These are phyloP conservation scores for Meandrusa payeni DNA, from an alignment of 2,888 invertebrate genomes.

Conservation along the genomic window DNA sequence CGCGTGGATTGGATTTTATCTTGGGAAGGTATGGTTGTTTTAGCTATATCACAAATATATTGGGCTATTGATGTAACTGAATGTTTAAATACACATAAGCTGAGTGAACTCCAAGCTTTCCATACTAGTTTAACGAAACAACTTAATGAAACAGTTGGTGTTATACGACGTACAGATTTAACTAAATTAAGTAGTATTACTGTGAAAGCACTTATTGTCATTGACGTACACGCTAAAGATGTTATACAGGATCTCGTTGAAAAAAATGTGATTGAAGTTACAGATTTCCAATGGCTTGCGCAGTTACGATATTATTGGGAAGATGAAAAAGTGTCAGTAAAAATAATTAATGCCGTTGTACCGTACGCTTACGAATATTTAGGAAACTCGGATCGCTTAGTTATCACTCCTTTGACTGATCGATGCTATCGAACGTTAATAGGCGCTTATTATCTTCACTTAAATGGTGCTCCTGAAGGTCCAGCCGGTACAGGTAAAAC, in stretches of 20 bases:
- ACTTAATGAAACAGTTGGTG: conserved; percentile 86
- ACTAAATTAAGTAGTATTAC: conserved; percentile 87
- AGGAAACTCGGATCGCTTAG: conserved; percentile 88
- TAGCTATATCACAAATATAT: conserved; percentile 89
- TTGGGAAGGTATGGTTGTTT: conserved; percentile 92
- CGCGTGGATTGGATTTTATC: conserved; percentile 86
- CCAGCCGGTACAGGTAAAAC: conserved; percentile 95
- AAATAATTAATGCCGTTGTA: conserved; percentile 90
- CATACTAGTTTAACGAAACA: conserved; percentile 80
- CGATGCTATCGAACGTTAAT: conserved; percentile 92
- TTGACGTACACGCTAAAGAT: conserved; percentile 93
- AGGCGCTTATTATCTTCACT: conserved; percentile 90
- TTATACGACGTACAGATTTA: conserved; percentile 86
- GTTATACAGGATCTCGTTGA: conserved; percentile 85
- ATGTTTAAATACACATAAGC: conserved; percentile 80
- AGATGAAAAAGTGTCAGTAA: conserved; percentile 83
- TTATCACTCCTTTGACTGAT: conserved; percentile 88
- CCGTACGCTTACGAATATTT: conserved; percentile 92
- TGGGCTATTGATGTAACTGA: conserved; percentile 91
- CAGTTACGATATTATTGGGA: conserved; percentile 92
- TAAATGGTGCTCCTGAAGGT: conserved; percentile 92
- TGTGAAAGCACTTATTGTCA: conserved; percentile 90
- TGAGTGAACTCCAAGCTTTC: conserved; percentile 79
- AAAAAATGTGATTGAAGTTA: conserved; percentile 84
- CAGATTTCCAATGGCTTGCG: conserved; percentile 92